Percentiles rank a stretch among this genome's conserved stretches.
Conservation (phyloP, 2,113 vertebrate genomes). For the Tyto alba region DNA sequence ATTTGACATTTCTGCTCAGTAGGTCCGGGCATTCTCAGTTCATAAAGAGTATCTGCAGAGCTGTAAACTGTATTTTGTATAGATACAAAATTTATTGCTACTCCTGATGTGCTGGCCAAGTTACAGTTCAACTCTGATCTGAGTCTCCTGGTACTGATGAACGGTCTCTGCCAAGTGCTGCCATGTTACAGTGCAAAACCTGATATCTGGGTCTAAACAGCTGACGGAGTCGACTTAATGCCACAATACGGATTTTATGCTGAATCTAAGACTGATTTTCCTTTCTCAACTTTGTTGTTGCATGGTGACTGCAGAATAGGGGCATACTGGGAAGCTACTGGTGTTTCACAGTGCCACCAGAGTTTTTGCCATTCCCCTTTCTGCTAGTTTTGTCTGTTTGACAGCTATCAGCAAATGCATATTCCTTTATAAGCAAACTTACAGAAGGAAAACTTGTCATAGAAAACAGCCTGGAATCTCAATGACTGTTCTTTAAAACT, state of each 20-base stretch:
- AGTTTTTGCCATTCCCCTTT: background rate
- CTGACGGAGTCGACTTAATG: background rate
- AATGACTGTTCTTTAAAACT: background rate
- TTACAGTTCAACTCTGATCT: background rate
- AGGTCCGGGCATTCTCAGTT: background rate
- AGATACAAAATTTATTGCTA: background rate
- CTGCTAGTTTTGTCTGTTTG: background rate
- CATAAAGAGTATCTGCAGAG: background rate
- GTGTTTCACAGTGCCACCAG: background rate
- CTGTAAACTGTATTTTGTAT: background rate
- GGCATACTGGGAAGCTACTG: background rate
- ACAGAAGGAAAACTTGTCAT: background rate
- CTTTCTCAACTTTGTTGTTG: background rate
- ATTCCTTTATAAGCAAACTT: background rate
- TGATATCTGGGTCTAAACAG: background rate
- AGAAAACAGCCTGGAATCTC: background rate
- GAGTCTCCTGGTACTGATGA: background rate
- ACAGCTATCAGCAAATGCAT: background rate
- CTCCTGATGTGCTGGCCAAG: background rate
- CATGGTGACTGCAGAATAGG: background rate
- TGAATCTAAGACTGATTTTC: background rate
- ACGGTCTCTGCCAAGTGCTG: background rate
- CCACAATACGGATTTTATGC: background rate
- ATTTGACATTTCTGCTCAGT: background rate
- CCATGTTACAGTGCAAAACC: background rate